phyloP scores from a whole-genome alignment of 2,113 vertebrate genomes.

The Hippocampus mohnikei region DNA sequence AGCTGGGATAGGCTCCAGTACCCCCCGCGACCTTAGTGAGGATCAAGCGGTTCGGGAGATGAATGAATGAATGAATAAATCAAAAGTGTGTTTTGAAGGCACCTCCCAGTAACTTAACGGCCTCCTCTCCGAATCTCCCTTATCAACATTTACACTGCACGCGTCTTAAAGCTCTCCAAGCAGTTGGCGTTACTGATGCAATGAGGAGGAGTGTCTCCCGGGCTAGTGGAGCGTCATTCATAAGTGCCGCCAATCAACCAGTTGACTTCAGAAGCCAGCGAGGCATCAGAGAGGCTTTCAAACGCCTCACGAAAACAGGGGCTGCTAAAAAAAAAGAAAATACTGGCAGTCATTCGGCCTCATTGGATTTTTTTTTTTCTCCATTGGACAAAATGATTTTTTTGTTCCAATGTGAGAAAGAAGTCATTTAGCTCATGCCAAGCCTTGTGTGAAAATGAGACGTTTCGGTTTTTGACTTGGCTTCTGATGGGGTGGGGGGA shows the following conservation, averaged over 20 bases:
- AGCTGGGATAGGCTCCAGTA: too few relatives aligned
- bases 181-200: slow-evolving; percentile 44
- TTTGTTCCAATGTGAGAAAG: slow-evolving; percentile 30
- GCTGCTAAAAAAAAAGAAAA: slow-evolving; percentile 23
- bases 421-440: slow-evolving; percentile 15
- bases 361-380: slow-evolving; percentile 20
- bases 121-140: slow-evolving; percentile 13
- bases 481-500: slow-evolving; percentile 1
- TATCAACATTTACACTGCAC: slow-evolving; percentile 46
- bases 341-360: slow-evolving; percentile 24
- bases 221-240: slow-evolving; percentile 38
- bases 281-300: slow-evolving; percentile 35
- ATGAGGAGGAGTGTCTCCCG: slow-evolving; percentile 31
- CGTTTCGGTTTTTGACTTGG: slow-evolving; percentile 15
- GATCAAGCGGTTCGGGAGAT: too few relatives aligned
- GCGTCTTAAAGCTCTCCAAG: slow-evolving; percentile 44
- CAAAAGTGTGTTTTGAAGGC: neutral
- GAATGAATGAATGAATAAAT: too few relatives aligned
- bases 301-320: slow-evolving; percentile 12
- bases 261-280: slow-evolving; percentile 16
- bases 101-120: neutral
- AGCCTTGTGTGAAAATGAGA: slow-evolving; percentile 19
- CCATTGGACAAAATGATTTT: slow-evolving; percentile 33
- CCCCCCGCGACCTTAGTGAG: too few relatives aligned
- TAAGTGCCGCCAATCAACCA: slow-evolving; percentile 40